phyloP scores from a whole-genome alignment of 64 coral and sea anemone genomes.

The Pachyseris speciosa region DNA sequence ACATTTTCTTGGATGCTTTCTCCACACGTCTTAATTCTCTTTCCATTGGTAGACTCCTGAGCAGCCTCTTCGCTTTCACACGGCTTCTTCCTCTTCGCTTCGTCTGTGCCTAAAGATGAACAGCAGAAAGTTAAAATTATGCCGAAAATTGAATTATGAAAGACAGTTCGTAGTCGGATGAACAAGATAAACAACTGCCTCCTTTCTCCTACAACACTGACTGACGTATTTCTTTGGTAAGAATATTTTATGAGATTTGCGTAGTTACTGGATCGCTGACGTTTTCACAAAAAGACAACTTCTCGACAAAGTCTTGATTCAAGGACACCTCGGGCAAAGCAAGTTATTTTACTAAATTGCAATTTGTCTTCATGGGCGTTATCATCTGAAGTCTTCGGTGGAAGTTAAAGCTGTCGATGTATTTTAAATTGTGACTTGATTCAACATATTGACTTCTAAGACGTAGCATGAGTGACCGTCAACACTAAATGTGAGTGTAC shows the following conservation, averaged over 20 bases:
- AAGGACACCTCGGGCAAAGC: neutral
- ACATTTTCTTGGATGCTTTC: neutral
- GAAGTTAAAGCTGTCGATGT: neutral
- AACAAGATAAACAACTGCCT: neutral
- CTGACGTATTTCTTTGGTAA: neutral
- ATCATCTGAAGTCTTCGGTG: neutral
- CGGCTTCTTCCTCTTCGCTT: neutral
- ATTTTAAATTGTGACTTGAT: constrained; percentile 7
- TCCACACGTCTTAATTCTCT: neutral
- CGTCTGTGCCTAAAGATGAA: neutral
- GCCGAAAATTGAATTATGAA: neutral
- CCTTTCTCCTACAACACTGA: neutral
- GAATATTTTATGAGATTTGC: neutral
- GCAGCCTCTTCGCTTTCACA: neutral
- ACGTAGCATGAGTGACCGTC: neutral
- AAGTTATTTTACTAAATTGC: too few species aligned
- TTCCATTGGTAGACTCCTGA: neutral
- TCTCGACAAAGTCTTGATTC: too few species aligned
- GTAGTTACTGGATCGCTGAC: neutral
- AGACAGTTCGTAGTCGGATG: neutral
- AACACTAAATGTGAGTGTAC: neutral
- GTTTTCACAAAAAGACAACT: too few species aligned
- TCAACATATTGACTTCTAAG: neutral
- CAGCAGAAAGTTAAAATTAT: neutral
- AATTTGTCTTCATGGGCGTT: neutral